phyloP scores from a whole-genome alignment of 2,888 invertebrate genomes.

The Branchipolynoe longqiensis region DNA sequence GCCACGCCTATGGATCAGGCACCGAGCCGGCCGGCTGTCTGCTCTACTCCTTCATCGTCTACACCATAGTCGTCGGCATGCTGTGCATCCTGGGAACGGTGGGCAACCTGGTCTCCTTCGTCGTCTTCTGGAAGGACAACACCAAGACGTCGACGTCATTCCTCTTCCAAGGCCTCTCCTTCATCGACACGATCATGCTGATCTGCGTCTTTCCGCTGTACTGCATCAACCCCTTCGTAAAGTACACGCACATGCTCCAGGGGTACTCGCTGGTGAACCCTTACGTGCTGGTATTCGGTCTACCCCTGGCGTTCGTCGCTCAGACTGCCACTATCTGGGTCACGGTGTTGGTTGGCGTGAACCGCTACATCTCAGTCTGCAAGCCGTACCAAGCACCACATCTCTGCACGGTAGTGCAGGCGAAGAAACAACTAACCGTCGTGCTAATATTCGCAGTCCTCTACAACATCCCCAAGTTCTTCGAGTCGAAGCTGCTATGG shows the following conservation, averaged over 20 bases:
- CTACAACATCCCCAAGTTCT: conserved; percentile 67
- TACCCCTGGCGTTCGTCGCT: conserved; percentile 64
- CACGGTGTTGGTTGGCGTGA: conserved; percentile 66
- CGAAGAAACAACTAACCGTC: conserved; percentile 65
- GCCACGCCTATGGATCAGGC: too few species aligned
- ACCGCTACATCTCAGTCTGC: conserved; percentile 69
- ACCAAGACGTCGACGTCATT: conserved; percentile 69
- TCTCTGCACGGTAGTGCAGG: conserved; percentile 67
- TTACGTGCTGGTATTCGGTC: conserved; percentile 63
- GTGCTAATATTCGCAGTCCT: conserved; percentile 63
- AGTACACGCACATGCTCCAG: conserved; percentile 60
- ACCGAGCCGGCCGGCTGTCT: conserved; percentile 51
- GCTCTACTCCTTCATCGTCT: conserved; percentile 67
- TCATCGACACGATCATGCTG: conserved; percentile 66
- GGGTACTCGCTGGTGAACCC: conserved; percentile 35
- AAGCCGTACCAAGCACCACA: conserved; percentile 66
- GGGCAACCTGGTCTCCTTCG: conserved; percentile 67
- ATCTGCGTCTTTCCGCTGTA: conserved; percentile 66
- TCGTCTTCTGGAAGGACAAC: conserved; percentile 67
- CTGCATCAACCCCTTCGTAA: conserved; percentile 62
- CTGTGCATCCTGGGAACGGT: conserved; percentile 66
- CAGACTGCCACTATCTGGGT: conserved; percentile 69
- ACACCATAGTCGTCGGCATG: conserved; percentile 64
- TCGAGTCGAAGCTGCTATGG: conserved; percentile 55
- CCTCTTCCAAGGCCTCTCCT: conserved; percentile 67